phyloP scores from a whole-genome alignment of 2,113 vertebrate genomes.

The Gallinago jamesoni region DNA sequence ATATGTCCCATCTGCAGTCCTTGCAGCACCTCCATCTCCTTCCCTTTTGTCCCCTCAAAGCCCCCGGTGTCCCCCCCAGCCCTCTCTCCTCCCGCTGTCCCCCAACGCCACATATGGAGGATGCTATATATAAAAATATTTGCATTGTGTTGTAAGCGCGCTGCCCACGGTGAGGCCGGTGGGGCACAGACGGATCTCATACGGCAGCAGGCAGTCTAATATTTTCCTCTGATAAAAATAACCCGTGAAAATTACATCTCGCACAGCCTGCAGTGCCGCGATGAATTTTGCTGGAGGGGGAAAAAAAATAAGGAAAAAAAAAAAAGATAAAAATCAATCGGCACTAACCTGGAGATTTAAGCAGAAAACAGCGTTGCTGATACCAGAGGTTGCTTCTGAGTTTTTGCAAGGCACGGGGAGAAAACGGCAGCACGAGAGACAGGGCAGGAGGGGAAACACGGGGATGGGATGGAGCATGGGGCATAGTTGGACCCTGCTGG shows the following conservation, averaged over 20 bases:
- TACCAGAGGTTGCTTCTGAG: not conserved
- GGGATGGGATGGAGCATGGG: rapidly evolving
- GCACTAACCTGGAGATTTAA: not conserved
- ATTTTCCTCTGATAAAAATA: constrained; percentile 8
- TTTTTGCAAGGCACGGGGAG: not conserved
- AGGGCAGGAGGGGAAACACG: not conserved
- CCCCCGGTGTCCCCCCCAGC: rapidly evolving
- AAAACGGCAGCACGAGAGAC: rapidly evolving
- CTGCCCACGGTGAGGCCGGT: not conserved
- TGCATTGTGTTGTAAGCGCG: not conserved
- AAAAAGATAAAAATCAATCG: not conserved
- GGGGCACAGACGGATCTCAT: not conserved
- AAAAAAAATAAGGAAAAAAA: not conserved
- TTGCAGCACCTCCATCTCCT: not conserved
- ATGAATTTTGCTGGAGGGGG: not conserved
- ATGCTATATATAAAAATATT: constrained; percentile 15
- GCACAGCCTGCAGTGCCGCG: not conserved
- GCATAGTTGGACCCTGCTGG: not conserved
- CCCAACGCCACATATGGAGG: rapidly evolving
- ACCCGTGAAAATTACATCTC: not conserved
- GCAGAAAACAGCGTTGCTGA: rapidly evolving
- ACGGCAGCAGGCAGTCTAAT: not conserved
- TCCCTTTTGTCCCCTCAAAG: not conserved
- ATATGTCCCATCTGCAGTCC: not conserved
- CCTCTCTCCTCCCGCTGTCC: not conserved